phyloP scores from a whole-genome alignment of 2,113 vertebrate species.

The Otis tarda region DNA sequence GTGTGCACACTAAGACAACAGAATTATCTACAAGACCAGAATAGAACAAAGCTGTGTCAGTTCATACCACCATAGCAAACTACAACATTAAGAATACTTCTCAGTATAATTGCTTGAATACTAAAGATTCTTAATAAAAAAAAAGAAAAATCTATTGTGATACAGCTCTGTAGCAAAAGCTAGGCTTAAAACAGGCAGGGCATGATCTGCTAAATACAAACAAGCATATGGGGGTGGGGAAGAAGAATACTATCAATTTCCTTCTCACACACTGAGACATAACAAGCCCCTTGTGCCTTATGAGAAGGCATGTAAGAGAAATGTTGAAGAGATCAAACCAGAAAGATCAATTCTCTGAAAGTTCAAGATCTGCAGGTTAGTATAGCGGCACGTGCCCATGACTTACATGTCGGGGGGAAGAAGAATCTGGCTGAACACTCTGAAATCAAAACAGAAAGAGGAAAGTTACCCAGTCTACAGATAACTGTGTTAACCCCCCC shows the following conservation, averaged over 20 bases:
- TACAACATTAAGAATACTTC: neutral
- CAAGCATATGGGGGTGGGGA: fast-evolving
- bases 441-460: constrained; percentile 69
- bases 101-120: neutral
- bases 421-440: constrained; percentile 98
- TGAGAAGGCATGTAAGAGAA: neutral
- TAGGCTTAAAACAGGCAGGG: neutral
- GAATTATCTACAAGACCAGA: neutral
- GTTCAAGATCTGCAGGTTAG: constrained; percentile 45
- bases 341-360: neutral
- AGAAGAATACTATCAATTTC: neutral
- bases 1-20: neutral
- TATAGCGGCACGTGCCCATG: neutral
- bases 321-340: neutral
- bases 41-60: neutral
- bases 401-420: constrained; percentile 97
- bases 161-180: neutral
- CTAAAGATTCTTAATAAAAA: neutral
- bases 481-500: neutral
- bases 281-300: neutral
- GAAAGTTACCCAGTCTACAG: neutral
- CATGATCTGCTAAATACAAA: neutral
- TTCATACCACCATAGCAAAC: neutral
- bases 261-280: neutral
- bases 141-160: neutral